These are phyloP conservation scores for Drosophila rhopaloa DNA, from an alignment of 1,140 invertebrate genomes.

Conservation along the genomic window DNA sequence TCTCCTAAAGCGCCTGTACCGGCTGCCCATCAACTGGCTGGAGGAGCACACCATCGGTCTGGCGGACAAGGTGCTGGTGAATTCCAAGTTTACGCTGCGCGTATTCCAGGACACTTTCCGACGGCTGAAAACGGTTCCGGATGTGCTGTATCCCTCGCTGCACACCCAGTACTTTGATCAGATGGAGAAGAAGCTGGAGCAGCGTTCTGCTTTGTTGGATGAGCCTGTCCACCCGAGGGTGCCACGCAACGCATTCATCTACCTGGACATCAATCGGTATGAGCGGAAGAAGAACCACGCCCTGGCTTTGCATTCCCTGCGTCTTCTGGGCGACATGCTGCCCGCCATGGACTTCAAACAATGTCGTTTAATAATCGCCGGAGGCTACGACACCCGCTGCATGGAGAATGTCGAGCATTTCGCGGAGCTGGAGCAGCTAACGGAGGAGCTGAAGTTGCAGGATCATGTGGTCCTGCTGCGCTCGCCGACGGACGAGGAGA, in stretches of 20 bases:
- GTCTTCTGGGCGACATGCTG: conserved; percentile 87
- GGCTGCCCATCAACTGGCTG: conserved; percentile 95
- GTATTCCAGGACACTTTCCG: conserved; percentile 95
- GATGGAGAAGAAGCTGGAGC: conserved; percentile 67
- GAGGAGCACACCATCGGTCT: conserved; percentile 95
- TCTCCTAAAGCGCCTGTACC: conserved; percentile 91
- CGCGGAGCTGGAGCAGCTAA: conserved; percentile 88
- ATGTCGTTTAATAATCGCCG: conserved; percentile 96
- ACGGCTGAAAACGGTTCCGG: conserved; percentile 88
- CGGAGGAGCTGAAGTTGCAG: conserved; percentile 87
- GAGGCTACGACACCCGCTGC: conserved; percentile 97
- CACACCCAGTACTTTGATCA: conserved; percentile 92
- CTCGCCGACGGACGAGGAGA: conserved; percentile 94
- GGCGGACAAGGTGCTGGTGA: conserved; percentile 96
- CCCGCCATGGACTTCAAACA: conserved; percentile 86
- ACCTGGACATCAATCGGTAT: conserved; percentile 98
- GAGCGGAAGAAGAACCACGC: conserved; percentile 98
- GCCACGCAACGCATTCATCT: conserved; percentile 87
- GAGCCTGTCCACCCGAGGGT: conserved; percentile 61
- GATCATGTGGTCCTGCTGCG: conserved; percentile 93
- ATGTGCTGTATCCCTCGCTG: conserved; percentile 97
- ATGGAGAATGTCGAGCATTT: conserved; percentile 96
- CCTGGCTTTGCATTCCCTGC: conserved; percentile 93
- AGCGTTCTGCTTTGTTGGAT: conserved; percentile 58
- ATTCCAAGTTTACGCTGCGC: conserved; percentile 95